Evolutionary conservation across 2,113 vertebrate species (phyloP).

Genomic region (Sinocyclocheilus rhinocerous): DNA sequence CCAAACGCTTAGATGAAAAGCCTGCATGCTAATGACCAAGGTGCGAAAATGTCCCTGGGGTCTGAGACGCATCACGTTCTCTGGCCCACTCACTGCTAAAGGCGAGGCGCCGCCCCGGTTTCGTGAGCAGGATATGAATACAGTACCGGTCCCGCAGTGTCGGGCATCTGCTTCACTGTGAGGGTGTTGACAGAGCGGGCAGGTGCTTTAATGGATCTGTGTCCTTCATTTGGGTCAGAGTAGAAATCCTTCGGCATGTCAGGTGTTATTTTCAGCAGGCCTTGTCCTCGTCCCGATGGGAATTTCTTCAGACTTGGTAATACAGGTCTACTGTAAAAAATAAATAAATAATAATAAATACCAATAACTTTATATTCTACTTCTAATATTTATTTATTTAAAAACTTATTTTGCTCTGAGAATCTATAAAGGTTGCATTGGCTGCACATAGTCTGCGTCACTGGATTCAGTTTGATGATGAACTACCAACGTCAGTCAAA

Average conservation of each 20-base stretch:
- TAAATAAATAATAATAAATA: no score
- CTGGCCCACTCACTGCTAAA: not conserved
- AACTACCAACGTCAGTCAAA: not conserved
- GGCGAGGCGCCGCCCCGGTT: not conserved
- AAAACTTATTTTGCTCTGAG: not conserved
- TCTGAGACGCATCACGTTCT: not conserved
- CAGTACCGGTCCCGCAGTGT: not conserved
- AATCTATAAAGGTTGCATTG: not conserved
- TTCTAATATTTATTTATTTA: not conserved
- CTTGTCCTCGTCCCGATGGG: not conserved
- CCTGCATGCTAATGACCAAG: slow-evolving; percentile 52
- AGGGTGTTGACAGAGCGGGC: slow-evolving; percentile 38
- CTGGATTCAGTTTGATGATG: not conserved
- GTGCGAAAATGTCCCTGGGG: slow-evolving; percentile 47
- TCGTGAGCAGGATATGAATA: slow-evolving; percentile 31
- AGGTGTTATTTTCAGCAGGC: slow-evolving; percentile 38
- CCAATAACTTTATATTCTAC: not conserved
- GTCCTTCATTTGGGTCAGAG: slow-evolving; percentile 49
- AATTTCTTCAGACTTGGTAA: slow-evolving; percentile 44
- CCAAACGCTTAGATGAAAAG: slow-evolving; percentile 40
- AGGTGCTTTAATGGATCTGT: slow-evolving; percentile 46
- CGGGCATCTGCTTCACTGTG: slow-evolving; percentile 25
- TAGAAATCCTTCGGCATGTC: slow-evolving; percentile 10
- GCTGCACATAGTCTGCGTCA: not conserved
- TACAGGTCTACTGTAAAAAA: not conserved